phyloP scores from a whole-genome alignment of 2,888 invertebrate genomes.

The Polyommatus icarus region DNA sequence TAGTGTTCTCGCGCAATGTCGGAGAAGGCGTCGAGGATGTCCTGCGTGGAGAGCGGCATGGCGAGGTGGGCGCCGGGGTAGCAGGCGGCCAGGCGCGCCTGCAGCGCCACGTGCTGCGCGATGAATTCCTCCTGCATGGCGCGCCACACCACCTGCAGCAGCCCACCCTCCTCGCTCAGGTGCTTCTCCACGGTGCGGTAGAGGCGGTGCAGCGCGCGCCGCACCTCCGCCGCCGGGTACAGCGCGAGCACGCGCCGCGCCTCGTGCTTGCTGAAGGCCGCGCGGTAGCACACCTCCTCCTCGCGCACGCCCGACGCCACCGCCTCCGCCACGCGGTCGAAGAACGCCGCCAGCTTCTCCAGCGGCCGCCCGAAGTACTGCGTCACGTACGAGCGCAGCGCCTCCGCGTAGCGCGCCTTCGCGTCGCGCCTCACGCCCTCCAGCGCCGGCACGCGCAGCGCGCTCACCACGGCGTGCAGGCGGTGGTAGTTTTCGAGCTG shows the following conservation, averaged over 20 bases:
- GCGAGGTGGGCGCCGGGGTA: conserved; percentile 97
- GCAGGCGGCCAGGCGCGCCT: conserved; percentile 95
- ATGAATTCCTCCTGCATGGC: conserved; percentile 99
- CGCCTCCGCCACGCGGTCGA: conserved; percentile 97
- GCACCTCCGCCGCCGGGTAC: conserved; percentile 89
- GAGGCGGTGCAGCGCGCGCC: conserved; percentile 94
- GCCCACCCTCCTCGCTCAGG: conserved; percentile 95
- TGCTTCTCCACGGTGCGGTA: conserved; percentile 99
- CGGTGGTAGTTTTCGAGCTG: conserved; percentile 98
- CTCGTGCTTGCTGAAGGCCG: conserved; percentile 98
- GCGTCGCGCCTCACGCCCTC: conserved; percentile 91
- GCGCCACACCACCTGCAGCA: conserved; percentile 98
- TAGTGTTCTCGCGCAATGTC: conserved; percentile 98
- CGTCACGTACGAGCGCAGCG: conserved; percentile 94
- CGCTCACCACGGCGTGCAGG: conserved; percentile 91
- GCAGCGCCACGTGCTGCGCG: conserved; percentile 92
- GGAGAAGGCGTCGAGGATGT: conserved; percentile 97
- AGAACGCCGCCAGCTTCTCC: conserved; percentile 88
- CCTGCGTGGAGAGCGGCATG: conserved; percentile 96
- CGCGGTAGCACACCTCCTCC: conserved; percentile 98
- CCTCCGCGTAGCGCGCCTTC: conserved; percentile 93
- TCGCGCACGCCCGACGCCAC: conserved; percentile 97
- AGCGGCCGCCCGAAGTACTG: conserved; percentile 92
- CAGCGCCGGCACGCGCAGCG: conserved; percentile 93
- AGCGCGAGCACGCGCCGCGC: conserved; percentile 95